These are phyloP conservation scores for Pogonomyrmex californicus DNA, from an alignment of 1,140 invertebrate species.

Conservation along the genomic window DNA sequence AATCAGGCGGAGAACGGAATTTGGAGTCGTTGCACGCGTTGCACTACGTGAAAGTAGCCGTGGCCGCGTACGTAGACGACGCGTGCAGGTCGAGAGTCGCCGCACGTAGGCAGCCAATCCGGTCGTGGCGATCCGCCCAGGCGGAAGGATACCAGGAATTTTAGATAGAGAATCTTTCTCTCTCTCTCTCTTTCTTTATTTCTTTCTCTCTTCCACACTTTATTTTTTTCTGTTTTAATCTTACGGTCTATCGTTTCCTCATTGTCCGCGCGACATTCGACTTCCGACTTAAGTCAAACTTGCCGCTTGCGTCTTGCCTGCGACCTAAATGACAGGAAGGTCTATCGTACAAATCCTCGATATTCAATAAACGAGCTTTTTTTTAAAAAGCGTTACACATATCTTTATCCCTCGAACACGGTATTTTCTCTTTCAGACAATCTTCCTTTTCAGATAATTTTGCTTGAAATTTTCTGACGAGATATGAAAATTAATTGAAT, in stretches of 20 bases:
- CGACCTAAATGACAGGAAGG: slow-evolving; percentile 54
- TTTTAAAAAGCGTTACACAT: neutral
- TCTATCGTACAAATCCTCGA: neutral
- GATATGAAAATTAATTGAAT: neutral
- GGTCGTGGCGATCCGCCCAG: slow-evolving; percentile 78
- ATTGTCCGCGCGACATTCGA: slow-evolving; percentile 44
- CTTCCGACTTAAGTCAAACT: slow-evolving; percentile 72
- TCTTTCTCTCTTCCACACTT: neutral
- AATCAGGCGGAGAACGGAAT: slow-evolving; percentile 68
- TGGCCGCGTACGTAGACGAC: slow-evolving; percentile 51
- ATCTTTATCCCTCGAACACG: neutral
- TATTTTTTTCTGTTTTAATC: neutral
- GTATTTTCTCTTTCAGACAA: neutral
- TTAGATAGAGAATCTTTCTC: slow-evolving; percentile 76
- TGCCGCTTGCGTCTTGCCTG: slow-evolving; percentile 55
- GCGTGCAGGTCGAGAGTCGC: slow-evolving; percentile 50
- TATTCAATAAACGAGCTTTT: neutral
- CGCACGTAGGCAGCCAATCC: slow-evolving; percentile 71
- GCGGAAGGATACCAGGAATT: slow-evolving; percentile 80
- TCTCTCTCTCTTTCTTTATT: neutral
- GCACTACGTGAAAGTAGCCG: slow-evolving; percentile 73
- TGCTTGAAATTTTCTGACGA: neutral
- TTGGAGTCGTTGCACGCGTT: slow-evolving; percentile 71
- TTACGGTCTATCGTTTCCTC: slow-evolving; percentile 35
- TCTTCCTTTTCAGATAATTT: neutral